Conservation (phyloP, 1,140 invertebrate species). For the Heliconius eleuchia region DNA sequence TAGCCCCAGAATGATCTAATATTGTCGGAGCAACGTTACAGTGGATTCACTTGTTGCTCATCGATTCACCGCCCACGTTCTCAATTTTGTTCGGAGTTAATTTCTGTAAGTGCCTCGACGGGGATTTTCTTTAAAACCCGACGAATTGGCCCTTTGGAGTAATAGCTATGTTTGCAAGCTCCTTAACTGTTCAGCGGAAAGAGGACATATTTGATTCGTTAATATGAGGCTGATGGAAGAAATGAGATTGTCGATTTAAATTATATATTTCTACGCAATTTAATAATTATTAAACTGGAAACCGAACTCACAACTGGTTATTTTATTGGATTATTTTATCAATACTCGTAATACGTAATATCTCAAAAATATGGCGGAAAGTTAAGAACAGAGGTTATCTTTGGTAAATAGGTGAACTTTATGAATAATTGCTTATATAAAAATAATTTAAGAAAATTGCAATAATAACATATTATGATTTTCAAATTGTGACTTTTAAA, state of each 20-base stretch:
- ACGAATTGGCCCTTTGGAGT: slow-evolving; percentile 26
- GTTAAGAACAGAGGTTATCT: too few relatives aligned
- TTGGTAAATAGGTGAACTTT: too few relatives aligned
- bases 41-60: slow-evolving; percentile 65
- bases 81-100: slow-evolving; percentile 53
- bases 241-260: background rate
- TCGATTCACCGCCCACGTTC: slow-evolving; percentile 53
- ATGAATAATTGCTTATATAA: too few relatives aligned
- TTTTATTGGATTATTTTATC: too few relatives aligned
- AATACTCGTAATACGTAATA: too few relatives aligned
- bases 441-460: too few relatives aligned
- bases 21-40: slow-evolving; percentile 34
- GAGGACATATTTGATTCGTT: background rate
- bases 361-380: too few relatives aligned
- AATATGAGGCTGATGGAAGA: background rate
- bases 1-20: slow-evolving; percentile 40
- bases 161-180: slow-evolving; percentile 31
- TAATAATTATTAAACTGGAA: too few relatives aligned
- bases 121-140: slow-evolving; percentile 45
- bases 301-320: too few relatives aligned
- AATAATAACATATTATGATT: too few relatives aligned
- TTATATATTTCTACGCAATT: background rate
- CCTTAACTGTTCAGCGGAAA: background rate
- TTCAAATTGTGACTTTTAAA: too few relatives aligned
- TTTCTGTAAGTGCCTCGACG: slow-evolving; percentile 55